Base-by-base conservation (phyloP, 2,888 invertebrate species). In the Dicyrtomina minuta region DNA sequence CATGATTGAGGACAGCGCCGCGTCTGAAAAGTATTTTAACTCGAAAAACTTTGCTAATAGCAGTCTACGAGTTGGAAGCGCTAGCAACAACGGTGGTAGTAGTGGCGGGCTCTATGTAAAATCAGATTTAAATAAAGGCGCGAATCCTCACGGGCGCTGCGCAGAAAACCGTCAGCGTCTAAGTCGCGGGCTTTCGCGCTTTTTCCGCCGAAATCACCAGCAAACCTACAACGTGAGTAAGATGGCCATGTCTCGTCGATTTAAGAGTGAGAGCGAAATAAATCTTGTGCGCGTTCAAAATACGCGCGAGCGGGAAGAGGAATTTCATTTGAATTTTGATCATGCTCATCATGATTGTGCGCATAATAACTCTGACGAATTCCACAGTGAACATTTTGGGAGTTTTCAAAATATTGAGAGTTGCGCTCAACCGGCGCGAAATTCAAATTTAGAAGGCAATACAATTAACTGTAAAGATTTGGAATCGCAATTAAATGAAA, bases 171-270 rank as follows among this genome's bases (percentile, higher is more conserved):
- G n/a, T 12, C 20, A 46, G 12, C 51, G 71, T 8, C 49, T 75
- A 27, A 74, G 75, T 61, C 68, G 74, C 1, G 75, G 75, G 20
- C 51, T 75, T 22, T 72, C 70, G 24, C 65, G 74, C 8, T 59
- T 75, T 33, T 75, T 75, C 67, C 68, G 72, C 1, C 58, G 72
- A 8, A 3, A 33, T 20, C 60, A 74, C 56, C 66, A 70, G 26
- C 71, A 71, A 39, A 70, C 68, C 24, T 74, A 74, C 24, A 61
- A 70, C 64, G 69, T 73, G 27, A 62, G 60, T n/a, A 66, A 62
- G 64, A 62, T 62, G 66, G 66, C 58, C 10, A 49, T 33, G 33
- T 33, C 33, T 3, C 33, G 33, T 8, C 33, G 33, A 5, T 33
- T 33, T 33, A 33, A 33, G 33, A 33, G 33, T 8, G 33, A 33